phyloP scores from a whole-genome alignment of 2,113 vertebrate species.

The Podilymbus podiceps region DNA sequence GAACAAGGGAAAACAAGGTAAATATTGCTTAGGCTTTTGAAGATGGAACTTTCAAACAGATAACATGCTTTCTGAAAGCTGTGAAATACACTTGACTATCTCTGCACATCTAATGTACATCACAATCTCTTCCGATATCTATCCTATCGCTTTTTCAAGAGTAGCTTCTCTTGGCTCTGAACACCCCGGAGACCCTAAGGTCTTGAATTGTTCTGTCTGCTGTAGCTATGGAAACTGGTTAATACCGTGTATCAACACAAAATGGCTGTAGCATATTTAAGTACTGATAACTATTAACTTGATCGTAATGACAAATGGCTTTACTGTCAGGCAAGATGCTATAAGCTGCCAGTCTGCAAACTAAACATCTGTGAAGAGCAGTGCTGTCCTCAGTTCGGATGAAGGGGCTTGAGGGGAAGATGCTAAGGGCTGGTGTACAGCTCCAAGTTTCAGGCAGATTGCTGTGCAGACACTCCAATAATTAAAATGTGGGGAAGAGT shows the following conservation, averaged over 20 bases:
- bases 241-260: background rate
- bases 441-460: background rate
- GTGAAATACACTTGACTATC: background rate
- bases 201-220: background rate
- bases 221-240: background rate
- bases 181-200: background rate
- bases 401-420: background rate
- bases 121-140: background rate
- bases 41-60: background rate
- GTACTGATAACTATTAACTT: background rate
- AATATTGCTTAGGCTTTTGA: background rate
- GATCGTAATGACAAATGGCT: background rate
- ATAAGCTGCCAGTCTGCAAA: background rate
- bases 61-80: background rate
- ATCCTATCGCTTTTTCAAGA: background rate
- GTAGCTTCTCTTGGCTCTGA: background rate
- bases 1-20: background rate
- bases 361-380: background rate
- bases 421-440: background rate
- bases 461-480: background rate
- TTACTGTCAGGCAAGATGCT: background rate
- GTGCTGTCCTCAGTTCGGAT: background rate
- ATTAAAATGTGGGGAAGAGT: background rate
- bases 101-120: background rate
- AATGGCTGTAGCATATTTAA: accelerated